These are phyloP conservation scores for Pimpla rufipes DNA, from an alignment of 2,888 invertebrate species.

Conservation along the genomic window DNA sequence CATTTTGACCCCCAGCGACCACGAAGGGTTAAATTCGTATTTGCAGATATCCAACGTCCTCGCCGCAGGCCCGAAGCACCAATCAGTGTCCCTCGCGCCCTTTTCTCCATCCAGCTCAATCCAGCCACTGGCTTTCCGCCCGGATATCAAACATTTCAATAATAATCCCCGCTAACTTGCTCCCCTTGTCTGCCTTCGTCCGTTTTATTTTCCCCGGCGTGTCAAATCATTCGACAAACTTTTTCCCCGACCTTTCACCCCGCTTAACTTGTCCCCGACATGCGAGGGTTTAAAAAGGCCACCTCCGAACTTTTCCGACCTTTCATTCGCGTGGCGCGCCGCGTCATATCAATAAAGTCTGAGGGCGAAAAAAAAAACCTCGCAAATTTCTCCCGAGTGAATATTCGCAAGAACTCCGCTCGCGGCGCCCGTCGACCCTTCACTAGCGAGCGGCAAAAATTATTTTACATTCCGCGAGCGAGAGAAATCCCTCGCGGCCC, in stretches of 20 bases:
- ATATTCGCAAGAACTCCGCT: constrained; percentile 1
- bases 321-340: background rate
- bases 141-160: background rate
- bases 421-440: background rate
- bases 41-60: too few relatives aligned
- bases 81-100: too few relatives aligned
- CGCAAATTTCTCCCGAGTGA: background rate
- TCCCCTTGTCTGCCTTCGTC: background rate
- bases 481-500: constrained; percentile 26
- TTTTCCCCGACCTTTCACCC: background rate
- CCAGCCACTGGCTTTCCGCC: background rate
- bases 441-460: constrained; percentile 41
- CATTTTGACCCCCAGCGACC: too few relatives aligned
- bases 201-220: background rate
- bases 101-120: too few relatives aligned
- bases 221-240: background rate
- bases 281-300: background rate
- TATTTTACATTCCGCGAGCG: constrained; percentile 30
- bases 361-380: background rate
- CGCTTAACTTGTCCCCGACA: background rate
- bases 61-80: too few relatives aligned
- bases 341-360: background rate
- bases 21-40: too few relatives aligned
- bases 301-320: background rate
- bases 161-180: background rate